Conservation (phyloP, 2,888 invertebrate genomes). For the Agelastica alni region DNA sequence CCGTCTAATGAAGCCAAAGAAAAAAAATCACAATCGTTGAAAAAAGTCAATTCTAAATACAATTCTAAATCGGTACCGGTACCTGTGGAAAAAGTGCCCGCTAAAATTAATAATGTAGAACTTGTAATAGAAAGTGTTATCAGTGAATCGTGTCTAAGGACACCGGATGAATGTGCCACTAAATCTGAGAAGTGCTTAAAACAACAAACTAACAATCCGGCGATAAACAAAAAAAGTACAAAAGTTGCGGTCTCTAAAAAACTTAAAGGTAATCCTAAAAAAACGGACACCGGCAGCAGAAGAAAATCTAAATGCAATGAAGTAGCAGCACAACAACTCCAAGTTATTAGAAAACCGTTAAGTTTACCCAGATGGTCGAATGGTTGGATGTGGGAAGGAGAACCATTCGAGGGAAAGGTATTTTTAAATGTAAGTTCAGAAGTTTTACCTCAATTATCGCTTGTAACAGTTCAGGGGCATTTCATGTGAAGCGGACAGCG, state of each 20-base stretch:
- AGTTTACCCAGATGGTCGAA: conserved; percentile 79
- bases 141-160: conserved; percentile 45
- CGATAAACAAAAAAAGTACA: conserved; percentile 48
- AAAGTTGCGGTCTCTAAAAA: conserved; percentile 33
- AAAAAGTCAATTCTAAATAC: conserved; percentile 27
- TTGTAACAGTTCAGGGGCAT: too few relatives aligned
- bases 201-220: conserved; percentile 55
- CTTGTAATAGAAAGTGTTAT: conserved; percentile 58
- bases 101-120: conserved; percentile 65
- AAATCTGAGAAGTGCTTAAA: conserved; percentile 52
- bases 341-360: conserved; percentile 48
- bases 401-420: conserved; percentile 79
- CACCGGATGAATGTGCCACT: conserved; percentile 29
- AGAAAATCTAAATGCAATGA: conserved; percentile 48
- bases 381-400: conserved; percentile 91
- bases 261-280: conserved; percentile 38
- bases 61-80: conserved; percentile 44
- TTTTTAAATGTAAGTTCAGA: conserved; percentile 78
- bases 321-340: conserved; percentile 38
- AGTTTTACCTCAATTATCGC: conserved; percentile 17
- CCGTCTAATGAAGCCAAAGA: conserved; percentile 42
- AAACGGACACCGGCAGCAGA: conserved; percentile 40
- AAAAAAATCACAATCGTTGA: conserved; percentile 27
- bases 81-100: conserved; percentile 62
- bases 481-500: too few relatives aligned